A percentile compares a stretch with the other conserved stretches of the same genome.
Evolutionary conservation across 2,113 vertebrate genomes (phyloP).

Genomic region (Sylvia atricapilla): DNA sequence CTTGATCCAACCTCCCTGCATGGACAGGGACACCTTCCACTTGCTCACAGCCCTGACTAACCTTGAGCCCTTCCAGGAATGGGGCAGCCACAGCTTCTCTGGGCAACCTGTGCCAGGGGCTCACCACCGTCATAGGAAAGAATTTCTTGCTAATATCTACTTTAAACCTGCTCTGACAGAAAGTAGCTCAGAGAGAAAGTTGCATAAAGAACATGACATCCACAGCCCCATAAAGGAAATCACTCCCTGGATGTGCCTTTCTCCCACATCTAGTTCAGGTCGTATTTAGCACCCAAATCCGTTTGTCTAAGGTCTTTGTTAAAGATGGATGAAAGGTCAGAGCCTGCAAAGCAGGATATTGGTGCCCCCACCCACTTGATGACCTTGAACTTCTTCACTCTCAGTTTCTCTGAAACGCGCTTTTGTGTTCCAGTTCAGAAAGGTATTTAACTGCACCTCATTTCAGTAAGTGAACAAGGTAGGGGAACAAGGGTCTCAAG

Average conservation of each 20-base stretch:
- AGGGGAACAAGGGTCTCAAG: neutral
- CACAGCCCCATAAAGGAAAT: neutral
- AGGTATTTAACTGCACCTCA: neutral
- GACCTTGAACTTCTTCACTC: neutral
- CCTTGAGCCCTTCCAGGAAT: neutral
- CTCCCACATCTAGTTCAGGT: neutral
- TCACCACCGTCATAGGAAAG: neutral
- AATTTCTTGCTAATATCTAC: neutral
- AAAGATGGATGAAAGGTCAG: neutral
- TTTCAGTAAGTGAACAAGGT: neutral
- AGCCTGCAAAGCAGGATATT: neutral
- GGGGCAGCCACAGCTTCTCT: neutral
- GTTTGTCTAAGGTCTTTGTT: neutral
- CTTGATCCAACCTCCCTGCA: neutral
- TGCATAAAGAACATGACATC: fast-evolving
- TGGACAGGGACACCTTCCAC: neutral
- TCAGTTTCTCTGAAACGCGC: neutral
- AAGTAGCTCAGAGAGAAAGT: neutral
- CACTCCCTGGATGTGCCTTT: neutral
- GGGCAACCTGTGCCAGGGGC: neutral
- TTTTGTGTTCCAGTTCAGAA: constrained; percentile 5
- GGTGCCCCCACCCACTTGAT: neutral
- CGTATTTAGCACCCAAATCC: neutral
- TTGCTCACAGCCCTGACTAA: neutral
- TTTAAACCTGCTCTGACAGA: neutral